phyloP scores from a whole-genome alignment of 2,888 invertebrate genomes.

The Coenonympha arcania region DNA sequence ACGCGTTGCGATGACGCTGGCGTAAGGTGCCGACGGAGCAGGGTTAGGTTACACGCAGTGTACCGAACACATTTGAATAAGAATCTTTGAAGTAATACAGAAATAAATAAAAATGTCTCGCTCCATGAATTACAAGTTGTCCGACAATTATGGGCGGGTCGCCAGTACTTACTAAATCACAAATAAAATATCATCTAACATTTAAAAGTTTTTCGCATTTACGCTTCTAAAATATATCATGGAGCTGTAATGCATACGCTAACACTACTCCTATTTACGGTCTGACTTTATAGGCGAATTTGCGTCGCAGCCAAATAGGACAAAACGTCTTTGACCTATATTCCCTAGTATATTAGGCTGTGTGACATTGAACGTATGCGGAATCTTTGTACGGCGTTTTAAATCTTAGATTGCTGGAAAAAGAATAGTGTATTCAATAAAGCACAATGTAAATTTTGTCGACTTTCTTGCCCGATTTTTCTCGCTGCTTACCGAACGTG shows the following conservation, averaged over 20 bases:
- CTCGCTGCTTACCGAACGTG: too few species aligned
- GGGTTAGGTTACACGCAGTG: too few species aligned
- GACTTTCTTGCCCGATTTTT: neutral
- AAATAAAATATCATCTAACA: neutral
- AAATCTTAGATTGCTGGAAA: slow-evolving; percentile 1
- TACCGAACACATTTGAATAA: too few species aligned
- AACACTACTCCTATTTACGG: slow-evolving; percentile 22
- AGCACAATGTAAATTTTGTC: neutral
- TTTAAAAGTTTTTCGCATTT: slow-evolving; percentile 2
- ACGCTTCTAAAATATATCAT: neutral
- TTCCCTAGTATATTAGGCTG: slow-evolving; percentile 18
- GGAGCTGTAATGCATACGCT: slow-evolving; percentile 17
- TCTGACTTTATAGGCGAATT: slow-evolving; percentile 42
- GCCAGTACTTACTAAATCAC: neutral
- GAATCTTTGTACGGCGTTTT: slow-evolving; percentile 1
- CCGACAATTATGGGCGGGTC: too few species aligned
- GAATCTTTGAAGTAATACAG: too few species aligned
- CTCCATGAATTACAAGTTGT: too few species aligned
- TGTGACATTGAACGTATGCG: slow-evolving; percentile 6
- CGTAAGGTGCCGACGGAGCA: too few species aligned
- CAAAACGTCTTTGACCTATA: slow-evolving; percentile 50
- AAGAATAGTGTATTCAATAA: neutral
- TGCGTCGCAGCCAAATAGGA: slow-evolving; percentile 46
- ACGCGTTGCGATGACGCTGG: too few species aligned
- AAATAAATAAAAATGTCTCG: too few species aligned